Evolutionary conservation across 2,797 vertebrate genomes (phyloP).

Genomic region (Xerus rutilus): DNA sequence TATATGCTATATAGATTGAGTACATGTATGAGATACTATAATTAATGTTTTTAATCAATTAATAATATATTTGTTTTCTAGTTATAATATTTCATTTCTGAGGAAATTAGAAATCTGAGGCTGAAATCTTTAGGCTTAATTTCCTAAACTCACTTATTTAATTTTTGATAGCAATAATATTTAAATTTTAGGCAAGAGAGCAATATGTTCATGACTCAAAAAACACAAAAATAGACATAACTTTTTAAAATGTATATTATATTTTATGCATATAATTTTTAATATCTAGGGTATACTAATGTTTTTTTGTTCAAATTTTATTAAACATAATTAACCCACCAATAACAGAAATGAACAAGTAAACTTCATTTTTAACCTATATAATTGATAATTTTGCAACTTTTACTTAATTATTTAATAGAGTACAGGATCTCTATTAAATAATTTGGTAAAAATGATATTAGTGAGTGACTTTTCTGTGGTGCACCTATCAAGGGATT

Average conservation of each 20-base stretch:
- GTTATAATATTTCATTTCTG: background rate
- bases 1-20: background rate
- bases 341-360: background rate
- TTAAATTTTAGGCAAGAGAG: background rate
- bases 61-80: background rate
- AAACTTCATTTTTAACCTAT: background rate
- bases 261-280: background rate
- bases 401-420: background rate
- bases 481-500: background rate
- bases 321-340: background rate
- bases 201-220: background rate
- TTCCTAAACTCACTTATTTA: background rate
- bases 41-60: background rate
- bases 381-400: background rate
- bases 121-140: background rate
- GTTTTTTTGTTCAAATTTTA: background rate
- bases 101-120: background rate
- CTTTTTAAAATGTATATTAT: background rate
- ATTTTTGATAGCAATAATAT: background rate
- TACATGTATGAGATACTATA: too few species aligned
- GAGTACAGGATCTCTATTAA: background rate
- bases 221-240: background rate
- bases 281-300: background rate
- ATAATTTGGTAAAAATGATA: background rate
- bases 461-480: background rate